A percentile compares a stretch with the other conserved stretches of the same genome.
Evolutionary conservation across 2,797 vertebrate genomes (phyloP).

Genomic region (Rachycentron canadum): DNA sequence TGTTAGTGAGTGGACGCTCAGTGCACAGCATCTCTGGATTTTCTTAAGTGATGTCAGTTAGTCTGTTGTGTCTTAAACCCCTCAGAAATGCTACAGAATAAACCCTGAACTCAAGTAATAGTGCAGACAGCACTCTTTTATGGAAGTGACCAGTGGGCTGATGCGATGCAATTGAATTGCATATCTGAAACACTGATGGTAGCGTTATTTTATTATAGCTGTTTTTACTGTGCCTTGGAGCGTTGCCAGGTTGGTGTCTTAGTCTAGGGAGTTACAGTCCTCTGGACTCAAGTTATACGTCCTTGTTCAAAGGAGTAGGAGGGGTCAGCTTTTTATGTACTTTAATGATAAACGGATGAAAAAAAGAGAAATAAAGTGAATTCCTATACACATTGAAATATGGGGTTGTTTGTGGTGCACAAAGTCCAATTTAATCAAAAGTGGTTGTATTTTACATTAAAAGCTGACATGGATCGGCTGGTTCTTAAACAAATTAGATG

Average conservation of each 20-base stretch:
- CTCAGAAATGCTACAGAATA: constrained; percentile 51
- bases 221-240: constrained; percentile 77
- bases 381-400: constrained; percentile 67
- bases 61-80: constrained; percentile 54
- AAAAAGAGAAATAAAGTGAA: constrained; percentile 65
- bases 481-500: constrained; percentile 77
- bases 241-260: constrained; percentile 72
- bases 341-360: constrained; percentile 73
- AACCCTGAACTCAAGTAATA: constrained; percentile 47
- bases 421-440: constrained; percentile 77
- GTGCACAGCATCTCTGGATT: constrained; percentile 30
- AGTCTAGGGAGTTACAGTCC: constrained; percentile 73
- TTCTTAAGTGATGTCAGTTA: constrained; percentile 24
- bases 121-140: constrained; percentile 67
- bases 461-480: constrained; percentile 73
- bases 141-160: constrained; percentile 71
- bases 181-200: constrained; percentile 77
- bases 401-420: constrained; percentile 66
- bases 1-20: constrained; percentile 47
- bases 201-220: constrained; percentile 79
- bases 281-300: constrained; percentile 70
- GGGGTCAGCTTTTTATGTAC: constrained; percentile 77
- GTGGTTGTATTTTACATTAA: constrained; percentile 76
- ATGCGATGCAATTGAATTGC: constrained; percentile 83
- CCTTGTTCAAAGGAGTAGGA: constrained; percentile 67